Base-by-base conservation (phyloP, 2,888 invertebrate species). In the Ochropleura leucogaster region DNA sequence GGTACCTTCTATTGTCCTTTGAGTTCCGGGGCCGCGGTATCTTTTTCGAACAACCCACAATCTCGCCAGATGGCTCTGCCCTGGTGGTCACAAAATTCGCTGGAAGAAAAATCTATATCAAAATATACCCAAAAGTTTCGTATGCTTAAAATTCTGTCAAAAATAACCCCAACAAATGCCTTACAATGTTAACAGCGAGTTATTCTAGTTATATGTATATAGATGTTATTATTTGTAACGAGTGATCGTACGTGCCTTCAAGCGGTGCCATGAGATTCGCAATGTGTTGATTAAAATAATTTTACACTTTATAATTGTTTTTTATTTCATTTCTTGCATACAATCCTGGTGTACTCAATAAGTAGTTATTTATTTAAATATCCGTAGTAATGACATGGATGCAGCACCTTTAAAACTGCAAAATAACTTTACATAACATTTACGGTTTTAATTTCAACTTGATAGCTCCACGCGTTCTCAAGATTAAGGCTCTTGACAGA, bases 181-280 rank as follows among this genome's bases (percentile, higher is more conserved):
- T 82, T 82, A 81, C 67, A 84, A 77, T 80, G 82, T 79, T 85
- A 86, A 87, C 79, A 88, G 83, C 86, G 89, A 90, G 86, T 89
- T 88, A 83, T 87, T 87, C 85, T 90, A 89, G 87, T 88, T 87
- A 79, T 87, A 83, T 86, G 89, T 91, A 91, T 91, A 90, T 91
- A 92, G 79, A 73, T 88, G 84, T 85, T 86, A 83, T 84, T 82
- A 82, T 84, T 82, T 85, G 84, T 85, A 84, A 83, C 80, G 88
- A 89, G 89, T 91, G 92, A 91, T 91, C 88, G 89, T 87, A 90
- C 88, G 95, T 95, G 95, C 95, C 95, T 95, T 95, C 87, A 80
- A 80, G 88, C 89, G 95, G 95, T 96, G 95, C 95, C 95, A 96
- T 95, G 93, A 90, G 90, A 91, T 92, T 93, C 93, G 90, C 90